phyloP scores from a whole-genome alignment of 1,140 invertebrate genomes.

The Frieseomelitta varia region DNA sequence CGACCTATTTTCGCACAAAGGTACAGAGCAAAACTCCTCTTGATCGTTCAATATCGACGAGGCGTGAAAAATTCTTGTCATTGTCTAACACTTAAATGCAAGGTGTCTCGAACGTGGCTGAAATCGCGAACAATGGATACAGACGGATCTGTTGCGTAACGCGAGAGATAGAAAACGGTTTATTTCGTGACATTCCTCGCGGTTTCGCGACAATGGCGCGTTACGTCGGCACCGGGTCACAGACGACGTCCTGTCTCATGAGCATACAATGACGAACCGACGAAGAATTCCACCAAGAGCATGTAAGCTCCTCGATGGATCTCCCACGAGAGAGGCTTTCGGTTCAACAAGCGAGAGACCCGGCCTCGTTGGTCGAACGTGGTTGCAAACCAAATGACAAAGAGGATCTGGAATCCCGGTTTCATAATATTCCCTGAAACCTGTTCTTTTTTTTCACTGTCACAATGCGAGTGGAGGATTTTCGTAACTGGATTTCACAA shows the following conservation, averaged over 20 bases:
- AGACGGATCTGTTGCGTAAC: constrained; percentile 11
- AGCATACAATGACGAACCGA: constrained; percentile 42
- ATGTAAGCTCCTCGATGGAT: constrained; percentile 31
- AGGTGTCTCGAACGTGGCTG: not conserved
- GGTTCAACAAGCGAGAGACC: constrained; percentile 10
- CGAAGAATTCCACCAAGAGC: constrained; percentile 37
- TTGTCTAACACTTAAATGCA: not conserved
- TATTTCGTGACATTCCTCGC: constrained; percentile 37
- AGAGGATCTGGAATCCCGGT: not conserved
- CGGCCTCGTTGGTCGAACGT: constrained; percentile 18
- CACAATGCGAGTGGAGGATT: not conserved
- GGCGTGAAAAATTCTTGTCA: constrained; percentile 12
- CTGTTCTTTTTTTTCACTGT: not conserved
- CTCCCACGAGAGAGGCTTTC: constrained; percentile 25
- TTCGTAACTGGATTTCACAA: not conserved
- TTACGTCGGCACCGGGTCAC: constrained; percentile 23
- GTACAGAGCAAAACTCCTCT: not conserved
- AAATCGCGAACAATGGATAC: constrained; percentile 10
- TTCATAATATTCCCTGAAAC: not conserved
- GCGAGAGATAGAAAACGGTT: constrained; percentile 22
- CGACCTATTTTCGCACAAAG: not conserved
- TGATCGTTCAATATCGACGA: not conserved
- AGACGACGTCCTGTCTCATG: constrained; percentile 50
- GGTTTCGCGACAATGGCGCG: constrained; percentile 41
- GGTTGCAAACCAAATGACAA: constrained; percentile 20